These are phyloP conservation scores for Pomatostomus ruficeps DNA, from an alignment of 2,113 vertebrate genomes.

Conservation along the genomic window DNA sequence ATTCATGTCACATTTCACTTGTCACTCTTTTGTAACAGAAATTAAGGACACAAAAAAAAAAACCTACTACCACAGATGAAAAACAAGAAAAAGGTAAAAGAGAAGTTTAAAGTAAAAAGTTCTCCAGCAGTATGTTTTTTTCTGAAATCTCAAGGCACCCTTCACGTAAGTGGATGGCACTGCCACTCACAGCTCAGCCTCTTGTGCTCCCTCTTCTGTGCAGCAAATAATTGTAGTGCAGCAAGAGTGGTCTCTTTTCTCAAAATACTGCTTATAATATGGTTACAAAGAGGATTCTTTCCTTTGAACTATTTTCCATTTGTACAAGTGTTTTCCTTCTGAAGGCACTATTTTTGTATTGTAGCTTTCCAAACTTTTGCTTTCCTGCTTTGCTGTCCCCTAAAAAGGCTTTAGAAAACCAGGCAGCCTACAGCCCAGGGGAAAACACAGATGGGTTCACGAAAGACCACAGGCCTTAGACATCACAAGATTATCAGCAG, in stretches of 20 bases:
- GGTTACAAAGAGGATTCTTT: background rate
- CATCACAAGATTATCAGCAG: background rate
- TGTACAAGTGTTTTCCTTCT: background rate
- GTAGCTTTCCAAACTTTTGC: background rate
- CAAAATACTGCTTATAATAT: background rate
- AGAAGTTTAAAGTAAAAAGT: background rate
- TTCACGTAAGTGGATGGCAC: background rate
- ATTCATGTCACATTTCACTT: background rate
- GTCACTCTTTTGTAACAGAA: background rate
- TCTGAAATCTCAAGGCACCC: background rate
- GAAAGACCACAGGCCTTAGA: background rate
- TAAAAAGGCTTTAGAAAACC: background rate
- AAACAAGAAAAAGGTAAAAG: background rate
- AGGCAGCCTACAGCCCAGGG: background rate
- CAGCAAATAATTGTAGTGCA: background rate
- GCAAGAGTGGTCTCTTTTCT: background rate
- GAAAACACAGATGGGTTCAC: fast-evolving
- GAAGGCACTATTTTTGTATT: background rate
- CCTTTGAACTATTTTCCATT: background rate
- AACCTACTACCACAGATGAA: background rate
- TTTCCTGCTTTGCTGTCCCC: background rate
- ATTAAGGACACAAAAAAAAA: background rate
- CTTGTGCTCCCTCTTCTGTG: background rate
- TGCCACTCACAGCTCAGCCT: background rate
- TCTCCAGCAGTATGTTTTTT: background rate